Percentiles rank a stretch among this genome's conserved stretches.
phyloP scores from a whole-genome alignment of 2,888 invertebrate species.

The Macrophya annulata region DNA sequence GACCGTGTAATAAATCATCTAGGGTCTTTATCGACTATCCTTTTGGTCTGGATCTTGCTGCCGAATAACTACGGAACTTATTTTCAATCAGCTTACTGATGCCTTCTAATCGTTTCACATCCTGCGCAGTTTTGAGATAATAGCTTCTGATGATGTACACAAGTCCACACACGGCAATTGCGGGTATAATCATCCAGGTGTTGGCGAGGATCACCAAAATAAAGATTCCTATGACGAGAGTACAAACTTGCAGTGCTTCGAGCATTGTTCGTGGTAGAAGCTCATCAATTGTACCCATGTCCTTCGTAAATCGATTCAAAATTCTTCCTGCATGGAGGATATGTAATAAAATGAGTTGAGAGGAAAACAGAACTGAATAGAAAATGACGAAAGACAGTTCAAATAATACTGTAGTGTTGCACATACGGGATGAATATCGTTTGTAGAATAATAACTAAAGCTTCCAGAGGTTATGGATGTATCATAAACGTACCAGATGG shows the following conservation, averaged over 20 bases:
- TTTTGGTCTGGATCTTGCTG: too few species aligned
- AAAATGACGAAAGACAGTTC: too few species aligned
- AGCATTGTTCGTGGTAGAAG: slow-evolving; percentile 81
- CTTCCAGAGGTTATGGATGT: not conserved
- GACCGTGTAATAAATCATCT: slow-evolving; percentile 82
- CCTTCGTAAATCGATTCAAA: slow-evolving; percentile 89
- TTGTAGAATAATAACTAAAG: too few species aligned
- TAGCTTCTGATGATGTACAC: slow-evolving; percentile 84
- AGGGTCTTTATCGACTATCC: too few species aligned
- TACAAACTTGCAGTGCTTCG: slow-evolving; percentile 81
- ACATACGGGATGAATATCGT: not conserved
- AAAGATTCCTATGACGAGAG: slow-evolving; percentile 80
- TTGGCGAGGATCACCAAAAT: slow-evolving; percentile 82
- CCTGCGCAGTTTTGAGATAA: slow-evolving; percentile 87
- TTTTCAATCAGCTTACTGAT: slow-evolving; percentile 74
- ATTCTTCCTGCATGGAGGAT: slow-evolving; percentile 80
- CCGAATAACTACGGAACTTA: too few species aligned
- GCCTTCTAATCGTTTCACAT: slow-evolving; percentile 85
- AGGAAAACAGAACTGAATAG: not conserved
- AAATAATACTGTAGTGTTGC: not conserved
- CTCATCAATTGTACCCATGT: slow-evolving; percentile 85
- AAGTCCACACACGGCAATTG: slow-evolving; percentile 83
- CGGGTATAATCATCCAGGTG: slow-evolving; percentile 85
- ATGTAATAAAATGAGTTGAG: not conserved
- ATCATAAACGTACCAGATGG: slow-evolving; percentile 83